A percentile compares a stretch with the other conserved stretches of the same genome.
Evolutionary conservation across 2,797 vertebrate species (phyloP).

Genomic region (Acipenser oxyrinchus): DNA sequence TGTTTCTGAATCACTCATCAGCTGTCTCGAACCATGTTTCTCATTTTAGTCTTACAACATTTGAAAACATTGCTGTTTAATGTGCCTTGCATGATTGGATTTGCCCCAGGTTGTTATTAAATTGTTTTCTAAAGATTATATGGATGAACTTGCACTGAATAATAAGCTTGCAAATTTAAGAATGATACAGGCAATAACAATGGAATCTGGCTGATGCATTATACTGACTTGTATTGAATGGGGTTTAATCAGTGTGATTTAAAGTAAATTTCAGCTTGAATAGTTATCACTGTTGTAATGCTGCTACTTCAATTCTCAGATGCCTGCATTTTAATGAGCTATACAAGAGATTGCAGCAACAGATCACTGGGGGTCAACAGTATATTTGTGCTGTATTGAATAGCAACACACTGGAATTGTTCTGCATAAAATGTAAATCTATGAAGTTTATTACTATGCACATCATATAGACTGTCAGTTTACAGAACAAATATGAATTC

Average conservation of each 20-base stretch:
- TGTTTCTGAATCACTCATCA: constrained; percentile 36
- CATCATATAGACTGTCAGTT: no score
- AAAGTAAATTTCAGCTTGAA: constrained; percentile 18
- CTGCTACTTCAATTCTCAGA: constrained; percentile 1
- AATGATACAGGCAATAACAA: constrained; percentile 22
- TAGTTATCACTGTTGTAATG: constrained; percentile 10
- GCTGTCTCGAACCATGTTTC: constrained; percentile 24
- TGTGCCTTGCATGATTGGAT: constrained; percentile 22
- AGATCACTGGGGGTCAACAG: constrained; percentile 15
- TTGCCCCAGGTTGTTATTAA: constrained; percentile 22
- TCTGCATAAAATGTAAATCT: background rate
- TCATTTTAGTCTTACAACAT: constrained; percentile 4
- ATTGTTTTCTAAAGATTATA: constrained; percentile 15
- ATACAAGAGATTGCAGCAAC: background rate
- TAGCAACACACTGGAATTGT: background rate
- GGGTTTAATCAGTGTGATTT: constrained; percentile 12
- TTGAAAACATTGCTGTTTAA: constrained; percentile 17
- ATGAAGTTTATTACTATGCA: no score
- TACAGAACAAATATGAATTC: no score
- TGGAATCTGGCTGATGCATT: constrained; percentile 1
- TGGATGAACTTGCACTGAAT: constrained; percentile 22
- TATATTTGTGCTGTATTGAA: constrained; percentile 16
- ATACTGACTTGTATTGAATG: constrained; percentile 1
- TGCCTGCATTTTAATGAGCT: constrained; percentile 16
- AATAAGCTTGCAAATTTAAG: constrained; percentile 16